Conservation (phyloP, 2,888 invertebrate genomes). For the Xanthorhoe designata region DNA sequence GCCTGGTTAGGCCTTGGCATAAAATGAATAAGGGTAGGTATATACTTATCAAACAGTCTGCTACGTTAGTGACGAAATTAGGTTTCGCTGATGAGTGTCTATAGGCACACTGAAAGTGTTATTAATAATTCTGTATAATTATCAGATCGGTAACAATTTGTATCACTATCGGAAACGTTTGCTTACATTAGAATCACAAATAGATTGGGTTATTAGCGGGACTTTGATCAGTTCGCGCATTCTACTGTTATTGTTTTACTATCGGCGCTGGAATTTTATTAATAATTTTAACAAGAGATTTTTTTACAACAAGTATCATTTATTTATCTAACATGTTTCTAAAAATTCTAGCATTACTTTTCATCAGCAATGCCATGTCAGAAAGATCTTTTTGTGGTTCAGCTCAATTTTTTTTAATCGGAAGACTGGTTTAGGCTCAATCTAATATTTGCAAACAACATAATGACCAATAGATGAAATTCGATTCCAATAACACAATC, state of each 20-base stretch:
- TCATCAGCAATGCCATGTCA: too few species aligned
- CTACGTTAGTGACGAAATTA: background rate
- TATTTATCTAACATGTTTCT: background rate
- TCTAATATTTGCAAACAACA: too few species aligned
- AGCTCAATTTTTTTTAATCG: too few species aligned
- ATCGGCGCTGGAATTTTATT: conserved; percentile 29
- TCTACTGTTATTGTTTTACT: conserved; percentile 34
- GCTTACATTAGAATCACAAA: conserved; percentile 37
- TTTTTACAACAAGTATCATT: conserved; percentile 1
- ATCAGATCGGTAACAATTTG: conserved; percentile 25
- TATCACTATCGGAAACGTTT: conserved; percentile 32
- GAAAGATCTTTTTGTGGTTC: too few species aligned
- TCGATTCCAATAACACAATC: conserved; percentile 32
- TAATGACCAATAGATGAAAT: conserved; percentile 8
- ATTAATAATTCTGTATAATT: conserved; percentile 7
- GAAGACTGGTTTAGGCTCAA: too few species aligned
- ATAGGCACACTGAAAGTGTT: too few species aligned
- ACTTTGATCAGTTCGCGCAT: conserved; percentile 46
- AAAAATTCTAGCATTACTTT: background rate
- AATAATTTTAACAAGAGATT: conserved; percentile 24
- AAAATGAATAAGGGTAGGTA: too few species aligned
- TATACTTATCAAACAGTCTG: background rate
- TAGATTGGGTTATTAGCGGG: conserved; percentile 35
- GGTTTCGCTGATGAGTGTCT: background rate
- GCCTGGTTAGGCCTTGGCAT: too few species aligned